Evolutionary conservation across 2,888 invertebrate genomes (phyloP).

Genomic region (Melipona beecheii): DNA sequence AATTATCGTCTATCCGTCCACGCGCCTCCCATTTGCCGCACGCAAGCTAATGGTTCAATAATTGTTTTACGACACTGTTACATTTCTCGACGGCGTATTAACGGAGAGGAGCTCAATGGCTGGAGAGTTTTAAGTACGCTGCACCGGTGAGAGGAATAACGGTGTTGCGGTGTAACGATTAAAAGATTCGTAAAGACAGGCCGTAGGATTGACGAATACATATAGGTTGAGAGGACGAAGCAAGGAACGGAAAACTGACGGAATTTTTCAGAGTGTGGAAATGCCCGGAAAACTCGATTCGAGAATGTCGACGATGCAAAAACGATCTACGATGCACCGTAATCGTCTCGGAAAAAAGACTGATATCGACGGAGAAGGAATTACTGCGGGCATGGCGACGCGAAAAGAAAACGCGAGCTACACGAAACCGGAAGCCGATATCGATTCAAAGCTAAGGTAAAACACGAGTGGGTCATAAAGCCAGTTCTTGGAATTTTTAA

Average conservation of each 20-base stretch:
- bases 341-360: not conserved
- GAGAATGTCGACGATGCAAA: not conserved
- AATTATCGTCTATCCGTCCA: constrained; percentile 10
- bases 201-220: not conserved
- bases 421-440: not conserved
- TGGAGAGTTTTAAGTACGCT: constrained; percentile 2
- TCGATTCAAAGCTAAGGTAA: not conserved
- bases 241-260: not conserved
- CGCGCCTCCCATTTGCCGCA: constrained; percentile 3
- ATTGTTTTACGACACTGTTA: constrained; percentile 32
- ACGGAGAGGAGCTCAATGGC: not conserved
- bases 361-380: too few relatives aligned
- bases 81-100: constrained; percentile 24
- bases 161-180: not conserved
- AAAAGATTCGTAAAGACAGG: constrained; percentile 2
- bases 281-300: not conserved
- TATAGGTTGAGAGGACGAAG: not conserved
- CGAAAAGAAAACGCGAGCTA: not conserved
- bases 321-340: not conserved
- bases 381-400: not conserved
- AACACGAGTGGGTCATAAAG: too few relatives aligned
- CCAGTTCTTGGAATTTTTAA: too few relatives aligned
- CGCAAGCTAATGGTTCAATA: constrained; percentile 22
- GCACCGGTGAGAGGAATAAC: not conserved
- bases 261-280: not conserved